Percentiles rank a stretch among this genome's conserved stretches.
These are phyloP conservation scores for Zaprionus lineosus DNA, from an alignment of 2,888 invertebrate species.

Conservation along the genomic window DNA sequence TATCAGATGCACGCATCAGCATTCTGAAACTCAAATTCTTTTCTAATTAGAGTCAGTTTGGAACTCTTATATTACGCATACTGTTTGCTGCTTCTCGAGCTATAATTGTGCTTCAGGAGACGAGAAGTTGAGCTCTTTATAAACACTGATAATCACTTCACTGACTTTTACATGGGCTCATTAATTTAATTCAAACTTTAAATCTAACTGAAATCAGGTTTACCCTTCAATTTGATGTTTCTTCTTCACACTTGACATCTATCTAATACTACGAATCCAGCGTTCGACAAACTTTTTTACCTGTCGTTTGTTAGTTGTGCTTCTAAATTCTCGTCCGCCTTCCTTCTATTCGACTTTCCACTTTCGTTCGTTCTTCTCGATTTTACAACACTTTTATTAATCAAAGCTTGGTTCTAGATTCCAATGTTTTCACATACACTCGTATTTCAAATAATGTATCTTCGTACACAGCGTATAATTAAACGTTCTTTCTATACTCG, in stretches of 20 bases:
- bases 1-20: constrained; percentile 13
- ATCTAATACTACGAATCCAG: constrained; percentile 39
- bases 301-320: constrained; percentile 61
- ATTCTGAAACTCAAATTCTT: constrained; percentile 49
- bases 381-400: constrained; percentile 60
- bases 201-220: constrained; percentile 65
- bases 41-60: constrained; percentile 69
- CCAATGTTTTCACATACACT: too few relatives aligned
- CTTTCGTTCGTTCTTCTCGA: constrained; percentile 54
- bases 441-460: background rate
- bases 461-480: background rate
- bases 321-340: constrained; percentile 56
- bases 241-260: constrained; percentile 55
- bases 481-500: constrained; percentile 24
- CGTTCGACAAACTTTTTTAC: constrained; percentile 37
- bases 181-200: constrained; percentile 48
- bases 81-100: too few relatives aligned
- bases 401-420: constrained; percentile 19
- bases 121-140: too few relatives aligned
- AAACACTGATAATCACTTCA: constrained; percentile 28
- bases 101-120: too few relatives aligned
- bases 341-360: constrained; percentile 50
- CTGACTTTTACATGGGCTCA: constrained; percentile 19
- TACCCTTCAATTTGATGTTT: constrained; percentile 41
- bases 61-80: constrained; percentile 44